These are phyloP conservation scores for Galerucella calmariensis DNA, from an alignment of 2,888 invertebrate species.

Conservation along the genomic window DNA sequence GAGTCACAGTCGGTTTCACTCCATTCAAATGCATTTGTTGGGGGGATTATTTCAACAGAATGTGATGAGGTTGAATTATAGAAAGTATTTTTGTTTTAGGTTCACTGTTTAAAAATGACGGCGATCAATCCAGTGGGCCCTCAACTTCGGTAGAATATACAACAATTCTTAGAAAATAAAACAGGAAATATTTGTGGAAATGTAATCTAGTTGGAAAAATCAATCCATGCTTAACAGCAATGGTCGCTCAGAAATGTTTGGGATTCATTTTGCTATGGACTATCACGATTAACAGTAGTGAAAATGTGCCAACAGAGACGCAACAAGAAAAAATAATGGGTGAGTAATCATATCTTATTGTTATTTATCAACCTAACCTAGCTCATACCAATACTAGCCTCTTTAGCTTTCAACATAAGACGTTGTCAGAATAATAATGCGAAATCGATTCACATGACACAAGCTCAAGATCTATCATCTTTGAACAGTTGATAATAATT, in stretches of 20 bases:
- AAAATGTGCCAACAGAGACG: constrained; percentile 3
- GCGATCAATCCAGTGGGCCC: not conserved
- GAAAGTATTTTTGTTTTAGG: not conserved
- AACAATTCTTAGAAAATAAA: not conserved
- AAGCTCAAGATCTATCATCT: no score
- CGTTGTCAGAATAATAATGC: no score
- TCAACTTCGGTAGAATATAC: not conserved
- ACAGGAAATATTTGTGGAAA: not conserved
- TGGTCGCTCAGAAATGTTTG: constrained; percentile 18
- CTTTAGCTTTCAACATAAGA: no score
- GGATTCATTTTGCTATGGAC: constrained; percentile 18
- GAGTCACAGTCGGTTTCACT: no score
- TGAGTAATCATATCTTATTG: not conserved
- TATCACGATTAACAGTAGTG: constrained; percentile 3
- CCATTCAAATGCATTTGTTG: no score
- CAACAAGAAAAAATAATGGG: constrained; percentile 27
- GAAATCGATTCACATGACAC: no score
- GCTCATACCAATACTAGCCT: no score
- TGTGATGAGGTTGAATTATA: not conserved
- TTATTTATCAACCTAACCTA: not conserved
- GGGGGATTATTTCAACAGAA: no score
- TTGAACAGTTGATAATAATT: no score
- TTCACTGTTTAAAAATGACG: not conserved
- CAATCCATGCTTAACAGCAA: not conserved
- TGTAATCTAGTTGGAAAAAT: constrained; percentile 6